phyloP scores from a whole-genome alignment of 2,113 vertebrate species.

The Gavia stellata region DNA sequence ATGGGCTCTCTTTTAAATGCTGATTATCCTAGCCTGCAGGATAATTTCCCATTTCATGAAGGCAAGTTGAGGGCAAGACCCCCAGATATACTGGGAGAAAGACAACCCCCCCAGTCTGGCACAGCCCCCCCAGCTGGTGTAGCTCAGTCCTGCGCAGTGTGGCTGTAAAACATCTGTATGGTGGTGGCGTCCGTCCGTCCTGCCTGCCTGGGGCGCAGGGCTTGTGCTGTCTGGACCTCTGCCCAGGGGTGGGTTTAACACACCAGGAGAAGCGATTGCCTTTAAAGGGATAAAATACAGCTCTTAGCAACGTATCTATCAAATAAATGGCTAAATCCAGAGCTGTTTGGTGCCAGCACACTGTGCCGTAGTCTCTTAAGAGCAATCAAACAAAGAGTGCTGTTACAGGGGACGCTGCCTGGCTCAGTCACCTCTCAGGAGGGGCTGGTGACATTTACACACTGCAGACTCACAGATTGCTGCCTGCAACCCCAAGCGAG shows the following conservation, averaged over 20 bases:
- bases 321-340: background rate
- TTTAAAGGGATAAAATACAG: background rate
- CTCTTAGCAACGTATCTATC: background rate
- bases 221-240: background rate
- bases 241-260: background rate
- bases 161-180: background rate
- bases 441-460: background rate
- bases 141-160: background rate
- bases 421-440: background rate
- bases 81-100: background rate
- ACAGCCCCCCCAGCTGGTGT: background rate
- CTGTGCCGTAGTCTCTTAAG: background rate
- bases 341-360: background rate
- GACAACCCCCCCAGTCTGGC: background rate
- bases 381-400: background rate
- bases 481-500: background rate
- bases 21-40: fast-evolving
- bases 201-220: fast-evolving
- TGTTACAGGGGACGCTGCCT: background rate
- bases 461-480: background rate
- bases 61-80: background rate
- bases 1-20: background rate
- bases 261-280: background rate
- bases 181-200: fast-evolving
- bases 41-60: background rate